These are phyloP conservation scores for Sussaba pulchella DNA, from an alignment of 2,888 invertebrate species.

Conservation along the genomic window DNA sequence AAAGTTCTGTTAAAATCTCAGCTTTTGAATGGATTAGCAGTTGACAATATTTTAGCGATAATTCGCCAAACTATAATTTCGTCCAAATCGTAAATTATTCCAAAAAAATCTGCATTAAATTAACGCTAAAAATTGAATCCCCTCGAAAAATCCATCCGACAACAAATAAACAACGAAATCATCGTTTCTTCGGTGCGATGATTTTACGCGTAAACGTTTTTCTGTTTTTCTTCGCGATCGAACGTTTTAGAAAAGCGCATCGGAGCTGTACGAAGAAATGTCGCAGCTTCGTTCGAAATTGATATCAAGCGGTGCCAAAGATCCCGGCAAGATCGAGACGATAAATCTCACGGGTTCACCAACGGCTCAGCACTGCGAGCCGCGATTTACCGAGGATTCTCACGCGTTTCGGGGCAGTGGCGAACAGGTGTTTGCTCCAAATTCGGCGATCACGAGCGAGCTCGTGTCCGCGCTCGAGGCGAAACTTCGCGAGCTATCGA, in stretches of 20 bases:
- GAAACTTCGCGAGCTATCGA: slow-evolving; percentile 68
- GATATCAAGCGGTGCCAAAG: slow-evolving; percentile 74
- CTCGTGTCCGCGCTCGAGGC: slow-evolving; percentile 68
- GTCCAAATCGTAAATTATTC: no score
- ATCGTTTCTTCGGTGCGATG: no score
- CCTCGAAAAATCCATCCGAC: no score
- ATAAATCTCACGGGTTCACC: slow-evolving; percentile 56
- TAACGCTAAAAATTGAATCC: no score
- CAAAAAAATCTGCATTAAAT: no score
- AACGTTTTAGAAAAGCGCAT: slow-evolving; percentile 71
- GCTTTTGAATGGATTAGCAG: no score
- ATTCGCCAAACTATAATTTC: no score
- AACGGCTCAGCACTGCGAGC: background rate
- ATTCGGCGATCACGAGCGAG: slow-evolving; percentile 62
- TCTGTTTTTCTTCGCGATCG: background rate
- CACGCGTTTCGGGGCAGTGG: slow-evolving; percentile 31
- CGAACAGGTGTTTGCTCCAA: slow-evolving; percentile 40
- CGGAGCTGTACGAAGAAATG: slow-evolving; percentile 75
- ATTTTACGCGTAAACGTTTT: background rate
- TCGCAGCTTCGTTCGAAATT: slow-evolving; percentile 77
- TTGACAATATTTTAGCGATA: no score
- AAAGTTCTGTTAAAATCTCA: no score
- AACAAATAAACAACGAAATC: no score
- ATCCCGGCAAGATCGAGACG: slow-evolving; percentile 78
- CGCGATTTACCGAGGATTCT: slow-evolving; percentile 36